Base-by-base conservation (phyloP, 2,888 invertebrate genomes). In the Erebia palarica region DNA sequence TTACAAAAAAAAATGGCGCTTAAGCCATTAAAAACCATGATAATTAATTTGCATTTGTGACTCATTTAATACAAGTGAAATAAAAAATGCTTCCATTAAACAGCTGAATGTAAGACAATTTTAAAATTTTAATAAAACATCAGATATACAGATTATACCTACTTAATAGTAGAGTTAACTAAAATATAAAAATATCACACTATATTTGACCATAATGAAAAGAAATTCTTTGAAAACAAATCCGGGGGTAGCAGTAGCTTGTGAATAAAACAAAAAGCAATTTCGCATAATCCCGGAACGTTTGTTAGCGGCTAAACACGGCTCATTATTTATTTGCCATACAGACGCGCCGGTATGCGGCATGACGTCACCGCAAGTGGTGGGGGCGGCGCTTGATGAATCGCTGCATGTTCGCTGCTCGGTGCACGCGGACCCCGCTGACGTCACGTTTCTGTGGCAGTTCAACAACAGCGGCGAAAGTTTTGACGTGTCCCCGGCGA, bases 381-480 rank as follows among this genome's bases (percentile, higher is more conserved):
- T 98, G 64, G 98, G 98, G 0, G 97, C 97, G 16, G 97, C 97
- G 10, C 89, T 97, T 78, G 97, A 97, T 83, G 98, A 98, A 83
- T 96, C 96, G 0, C 94, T 97, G 76, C 95, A 95, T 77, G 96
- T 97, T 68, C 95, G 96, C 18, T 98, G 98, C 86, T 95, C 97
- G 75, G 97, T 98, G 53, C 96, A 97, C 78, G 97, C 98, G 0
- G 97, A 98, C 85, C 98, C 98, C 1, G 94, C 95, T 80, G 96
- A 97, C 84, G 97, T 98, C 77, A 95, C 95, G 66, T 98, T 98
- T 86, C 94, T 96, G 70, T 98, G 98, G 98, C 97, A 97, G 84
- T 97, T 98, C 90, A 98, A 97, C 86, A 97, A 97, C 85, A 97
- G 97, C 79, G 97, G 97, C 21, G 97, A 97, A 83, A 96, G 96